Evolutionary conservation across 2,113 vertebrate genomes (phyloP).

Genomic region (Furnarius figulus): DNA sequence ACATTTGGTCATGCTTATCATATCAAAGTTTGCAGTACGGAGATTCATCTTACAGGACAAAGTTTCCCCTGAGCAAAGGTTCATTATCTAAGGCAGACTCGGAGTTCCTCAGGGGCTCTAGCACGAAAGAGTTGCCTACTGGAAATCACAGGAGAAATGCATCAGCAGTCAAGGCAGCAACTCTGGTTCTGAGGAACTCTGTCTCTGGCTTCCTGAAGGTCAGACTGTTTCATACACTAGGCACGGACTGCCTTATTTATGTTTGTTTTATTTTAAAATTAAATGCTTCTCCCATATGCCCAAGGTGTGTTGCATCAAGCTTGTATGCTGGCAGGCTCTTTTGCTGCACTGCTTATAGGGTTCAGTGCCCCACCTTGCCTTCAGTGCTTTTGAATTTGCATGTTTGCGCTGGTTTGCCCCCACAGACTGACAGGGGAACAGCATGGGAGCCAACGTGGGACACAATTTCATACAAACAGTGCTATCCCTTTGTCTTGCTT

Average conservation of each 20-base stretch:
- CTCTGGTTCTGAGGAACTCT: not conserved
- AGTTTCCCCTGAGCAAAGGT: not conserved
- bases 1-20: not conserved
- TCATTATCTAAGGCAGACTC: not conserved
- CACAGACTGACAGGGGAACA: not conserved
- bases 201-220: not conserved
- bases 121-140: not conserved
- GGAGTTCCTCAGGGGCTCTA: not conserved
- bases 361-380: not conserved
- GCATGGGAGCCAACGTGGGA: fast-evolving
- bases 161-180: not conserved
- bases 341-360: not conserved
- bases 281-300: not conserved
- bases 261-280: not conserved
- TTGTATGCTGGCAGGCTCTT: not conserved
- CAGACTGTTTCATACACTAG: not conserved
- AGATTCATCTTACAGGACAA: not conserved
- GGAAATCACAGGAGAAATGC: not conserved
- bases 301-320: not conserved
- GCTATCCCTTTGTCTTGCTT: not conserved
- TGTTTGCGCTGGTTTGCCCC: not conserved
- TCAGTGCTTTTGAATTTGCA: not conserved
- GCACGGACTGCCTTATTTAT: not conserved
- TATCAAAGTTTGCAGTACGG: not conserved
- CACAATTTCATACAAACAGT: not conserved